Conservation (phyloP, 2,797 vertebrate genomes). For the Argentina silus region DNA sequence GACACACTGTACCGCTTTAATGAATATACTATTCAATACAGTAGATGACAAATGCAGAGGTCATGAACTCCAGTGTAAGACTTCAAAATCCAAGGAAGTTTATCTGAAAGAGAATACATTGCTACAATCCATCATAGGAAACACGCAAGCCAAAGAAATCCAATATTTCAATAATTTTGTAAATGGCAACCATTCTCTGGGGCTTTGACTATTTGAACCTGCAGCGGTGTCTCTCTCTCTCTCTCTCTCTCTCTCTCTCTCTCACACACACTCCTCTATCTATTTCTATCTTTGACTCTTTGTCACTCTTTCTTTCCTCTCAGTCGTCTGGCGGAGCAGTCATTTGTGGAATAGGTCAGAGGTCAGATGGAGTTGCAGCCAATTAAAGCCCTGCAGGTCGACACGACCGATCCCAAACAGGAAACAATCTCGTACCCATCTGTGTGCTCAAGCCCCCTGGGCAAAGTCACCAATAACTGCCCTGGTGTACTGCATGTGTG, state of each 20-base stretch:
- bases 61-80: background rate
- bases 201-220: background rate
- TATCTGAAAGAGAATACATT: background rate
- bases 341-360: conserved; percentile 60
- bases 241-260: conserved; percentile 18
- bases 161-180: conserved; percentile 2
- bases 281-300: conserved; percentile 4
- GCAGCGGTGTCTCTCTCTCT: conserved; percentile 23
- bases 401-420: conserved; percentile 28
- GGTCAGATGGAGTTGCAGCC: conserved; percentile 59
- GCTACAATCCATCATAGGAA: background rate
- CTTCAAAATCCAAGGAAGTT: background rate
- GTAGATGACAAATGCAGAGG: background rate
- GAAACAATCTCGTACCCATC: conserved; percentile 65
- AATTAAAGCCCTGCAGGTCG: conserved; percentile 64
- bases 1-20: background rate
- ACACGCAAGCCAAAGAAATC: background rate
- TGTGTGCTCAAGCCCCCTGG: conserved; percentile 57
- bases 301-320: conserved; percentile 39
- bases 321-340: conserved; percentile 31
- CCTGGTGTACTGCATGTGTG: too few species aligned
- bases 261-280: background rate
- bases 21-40: background rate
- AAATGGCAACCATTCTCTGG: conserved; percentile 11
- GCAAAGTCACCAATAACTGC: conserved; percentile 35